Conservation (phyloP, 2,888 invertebrate species). For the Harmothoe impar region DNA sequence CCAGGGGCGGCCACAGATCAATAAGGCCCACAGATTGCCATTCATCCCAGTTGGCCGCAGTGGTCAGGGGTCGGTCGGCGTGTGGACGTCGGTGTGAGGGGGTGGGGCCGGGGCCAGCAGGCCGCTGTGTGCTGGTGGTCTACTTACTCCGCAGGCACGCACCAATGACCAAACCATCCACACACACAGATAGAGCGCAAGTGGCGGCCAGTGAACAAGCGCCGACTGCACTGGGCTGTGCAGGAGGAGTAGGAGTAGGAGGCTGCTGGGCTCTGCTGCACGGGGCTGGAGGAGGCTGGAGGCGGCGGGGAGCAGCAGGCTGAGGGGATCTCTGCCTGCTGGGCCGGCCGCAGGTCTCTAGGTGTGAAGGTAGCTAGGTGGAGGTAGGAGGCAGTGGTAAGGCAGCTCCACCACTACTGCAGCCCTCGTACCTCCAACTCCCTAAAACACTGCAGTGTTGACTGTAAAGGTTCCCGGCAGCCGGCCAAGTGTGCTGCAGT, state of each 20-base stretch:
- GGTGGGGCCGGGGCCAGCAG: not conserved
- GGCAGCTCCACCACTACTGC: not conserved
- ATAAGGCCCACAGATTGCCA: constrained; percentile 15
- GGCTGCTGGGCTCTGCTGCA: not conserved
- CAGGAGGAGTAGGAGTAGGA: not conserved
- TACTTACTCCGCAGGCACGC: constrained; percentile 28
- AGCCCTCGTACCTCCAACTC: not conserved
- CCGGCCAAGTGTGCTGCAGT: not conserved
- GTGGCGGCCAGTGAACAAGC: constrained; percentile 6
- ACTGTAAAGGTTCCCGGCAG: not conserved
- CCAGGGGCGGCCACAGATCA: not conserved
- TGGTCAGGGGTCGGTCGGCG: constrained; percentile 12
- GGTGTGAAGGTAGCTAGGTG: constrained; percentile 19
- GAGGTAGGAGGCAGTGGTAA: not conserved
- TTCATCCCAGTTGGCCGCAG: not conserved
- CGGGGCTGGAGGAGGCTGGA: not conserved
- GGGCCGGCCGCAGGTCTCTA: not conserved
- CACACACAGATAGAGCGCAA: not conserved
- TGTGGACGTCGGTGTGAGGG: not conserved
- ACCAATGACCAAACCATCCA: not conserved
- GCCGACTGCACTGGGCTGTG: not conserved
- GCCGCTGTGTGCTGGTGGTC: constrained; percentile 12
- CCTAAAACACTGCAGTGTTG: constrained; percentile 20
- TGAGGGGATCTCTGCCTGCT: not conserved
- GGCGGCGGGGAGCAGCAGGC: constrained; percentile 12